A percentile compares a stretch with the other conserved stretches of the same genome.
Conservation (phyloP, 2,113 vertebrate genomes). For the Brevimyrus niger region DNA sequence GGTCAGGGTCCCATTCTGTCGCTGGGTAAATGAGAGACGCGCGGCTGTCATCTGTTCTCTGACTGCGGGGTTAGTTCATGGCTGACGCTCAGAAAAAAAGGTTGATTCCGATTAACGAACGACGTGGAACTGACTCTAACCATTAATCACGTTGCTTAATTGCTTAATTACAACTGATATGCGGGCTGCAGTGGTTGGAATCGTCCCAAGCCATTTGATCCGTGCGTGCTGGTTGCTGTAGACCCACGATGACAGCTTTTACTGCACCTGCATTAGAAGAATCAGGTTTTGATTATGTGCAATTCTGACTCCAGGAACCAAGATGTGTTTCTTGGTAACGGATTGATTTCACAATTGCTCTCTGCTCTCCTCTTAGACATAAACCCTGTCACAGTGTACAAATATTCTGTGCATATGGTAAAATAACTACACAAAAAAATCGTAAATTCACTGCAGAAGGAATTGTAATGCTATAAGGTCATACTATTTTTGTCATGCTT, state of each 20-base stretch:
- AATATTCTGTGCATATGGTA: slow-evolving; percentile 5
- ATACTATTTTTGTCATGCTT: not conserved
- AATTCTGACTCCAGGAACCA: not conserved
- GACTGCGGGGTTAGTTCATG: not conserved
- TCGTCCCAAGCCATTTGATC: not conserved
- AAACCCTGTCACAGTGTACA: not conserved
- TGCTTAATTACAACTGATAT: not conserved
- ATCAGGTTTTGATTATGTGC: not conserved
- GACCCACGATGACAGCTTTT: not conserved
- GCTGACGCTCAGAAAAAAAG: not conserved
- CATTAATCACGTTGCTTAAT: not conserved
- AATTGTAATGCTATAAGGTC: not conserved
- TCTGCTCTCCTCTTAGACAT: not conserved
- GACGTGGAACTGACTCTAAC: not conserved
- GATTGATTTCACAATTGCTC: not conserved
- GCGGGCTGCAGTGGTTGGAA: no score
- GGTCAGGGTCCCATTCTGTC: slow-evolving; percentile 1
- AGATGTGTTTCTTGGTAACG: not conserved
- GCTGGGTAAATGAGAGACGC: not conserved
- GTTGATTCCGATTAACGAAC: not conserved
- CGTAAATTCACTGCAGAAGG: not conserved
- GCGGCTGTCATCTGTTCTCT: not conserved
- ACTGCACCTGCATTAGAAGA: not conserved
- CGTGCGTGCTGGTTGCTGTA: not conserved
- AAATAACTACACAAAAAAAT: not conserved